Base-by-base conservation (phyloP, 2,888 invertebrate species). In the Stomorhina lunata region DNA sequence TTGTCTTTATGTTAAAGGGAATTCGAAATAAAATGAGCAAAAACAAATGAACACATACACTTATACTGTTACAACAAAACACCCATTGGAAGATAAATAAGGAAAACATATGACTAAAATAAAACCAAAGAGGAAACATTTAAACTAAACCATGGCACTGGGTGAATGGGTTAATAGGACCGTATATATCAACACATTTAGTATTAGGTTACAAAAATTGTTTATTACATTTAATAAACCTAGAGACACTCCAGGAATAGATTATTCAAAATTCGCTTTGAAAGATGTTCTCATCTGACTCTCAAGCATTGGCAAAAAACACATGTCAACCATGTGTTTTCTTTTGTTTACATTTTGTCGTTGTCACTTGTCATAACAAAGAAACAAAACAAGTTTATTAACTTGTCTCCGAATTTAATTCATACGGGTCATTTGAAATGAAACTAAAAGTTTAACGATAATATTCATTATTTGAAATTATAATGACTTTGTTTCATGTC, bases 141-240 rank as follows among this genome's bases (percentile, higher is more conserved):
- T n/a, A 69, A 25, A 32, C n/a, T 22, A 25, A 75, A 68, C 57
- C 57, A 73, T 69, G 71, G 12, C 63, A 53, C 73, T 83, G 72
- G 83, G 81, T 83, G 68, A 79, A 50, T 59, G 83, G 80, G 76
- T 66, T 75, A 55, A 27, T 50, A 43, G 22, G 20, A 7, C 45
- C 22, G 3, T 37, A 34, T n/a, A n/a, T n/a, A n/a, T n/a, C n/a
- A n/a, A n/a, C n/a, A n/a, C n/a, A n/a, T n/a, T n/a, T n/a, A n/a
- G n/a, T n/a, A n/a, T n/a, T n/a, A n/a, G n/a, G n/a, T n/a, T n/a
- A n/a, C n/a, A n/a, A n/a, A n/a, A n/a, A n/a, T n/a, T n/a, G n/a
- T n/a, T n/a, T 25, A 12, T 27, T 66, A 32, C 17, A 32, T 25
- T 66, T 22, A 25, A 53, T 37, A n/a, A n/a, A 15, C 34, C 55